A percentile compares a stretch with the other conserved stretches of the same genome.
Conservation (phyloP, 1,140 invertebrate species). For the Tetragonula clypearis region DNA sequence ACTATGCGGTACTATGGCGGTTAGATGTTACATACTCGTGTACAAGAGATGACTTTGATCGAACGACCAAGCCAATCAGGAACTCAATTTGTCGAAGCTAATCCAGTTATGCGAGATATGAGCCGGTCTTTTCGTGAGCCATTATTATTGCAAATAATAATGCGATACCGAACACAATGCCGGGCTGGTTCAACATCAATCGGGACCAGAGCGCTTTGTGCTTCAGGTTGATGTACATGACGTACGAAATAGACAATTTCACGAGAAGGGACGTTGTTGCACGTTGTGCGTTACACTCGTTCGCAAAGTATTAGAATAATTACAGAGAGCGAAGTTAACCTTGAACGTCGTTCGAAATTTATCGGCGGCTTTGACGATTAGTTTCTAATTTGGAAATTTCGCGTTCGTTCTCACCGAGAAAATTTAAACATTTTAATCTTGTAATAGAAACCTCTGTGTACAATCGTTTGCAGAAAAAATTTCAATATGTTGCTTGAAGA, state of each 20-base stretch:
- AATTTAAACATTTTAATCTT: no score
- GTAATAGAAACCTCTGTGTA: no score
- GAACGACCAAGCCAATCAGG: constrained; percentile 52
- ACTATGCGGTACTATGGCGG: constrained; percentile 9
- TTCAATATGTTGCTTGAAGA: no score
- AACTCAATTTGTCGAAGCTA: constrained; percentile 53
- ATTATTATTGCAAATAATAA: constrained; percentile 50
- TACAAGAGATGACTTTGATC: constrained; percentile 53
- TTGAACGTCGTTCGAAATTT: no score
- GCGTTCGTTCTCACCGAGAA: no score
- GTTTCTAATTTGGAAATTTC: no score
- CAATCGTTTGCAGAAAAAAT: no score
- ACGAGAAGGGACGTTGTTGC: neutral
- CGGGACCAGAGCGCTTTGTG: neutral
- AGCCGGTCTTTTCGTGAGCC: constrained; percentile 42
- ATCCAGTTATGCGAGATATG: constrained; percentile 45
- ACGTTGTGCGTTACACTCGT: neutral
- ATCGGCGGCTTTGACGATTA: no score
- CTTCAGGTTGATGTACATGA: neutral
- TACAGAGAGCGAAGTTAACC: neutral
- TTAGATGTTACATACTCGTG: constrained; percentile 48
- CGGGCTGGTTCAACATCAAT: constrained; percentile 14
- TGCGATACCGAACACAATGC: neutral
- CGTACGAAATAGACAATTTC: neutral
- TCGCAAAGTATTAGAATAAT: neutral